These are phyloP conservation scores for Ips nitidus DNA, from an alignment of 1,140 invertebrate species.

Conservation along the genomic window DNA sequence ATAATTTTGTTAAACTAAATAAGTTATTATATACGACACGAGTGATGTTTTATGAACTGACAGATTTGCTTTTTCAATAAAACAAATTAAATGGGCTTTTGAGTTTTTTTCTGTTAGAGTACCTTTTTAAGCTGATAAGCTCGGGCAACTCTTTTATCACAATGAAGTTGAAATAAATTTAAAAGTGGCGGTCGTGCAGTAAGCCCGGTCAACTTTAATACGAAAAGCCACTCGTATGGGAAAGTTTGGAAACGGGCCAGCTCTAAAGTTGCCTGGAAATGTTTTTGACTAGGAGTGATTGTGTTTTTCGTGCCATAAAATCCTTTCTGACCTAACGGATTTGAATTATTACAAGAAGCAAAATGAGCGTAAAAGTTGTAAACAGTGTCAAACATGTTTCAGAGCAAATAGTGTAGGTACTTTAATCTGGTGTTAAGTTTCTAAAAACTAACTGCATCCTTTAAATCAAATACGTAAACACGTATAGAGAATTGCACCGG, in stretches of 20 bases:
- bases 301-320: background rate
- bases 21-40: background rate
- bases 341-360: too few species aligned
- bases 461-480: background rate
- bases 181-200: too few species aligned
- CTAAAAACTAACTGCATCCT: background rate
- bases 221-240: constrained; percentile 1
- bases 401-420: too few species aligned
- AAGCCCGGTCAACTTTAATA: constrained; percentile 1
- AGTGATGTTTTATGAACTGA: constrained; percentile 3
- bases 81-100: background rate
- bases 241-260: background rate
- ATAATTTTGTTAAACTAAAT: constrained; percentile 1
- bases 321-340: too few species aligned
- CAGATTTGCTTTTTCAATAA: constrained; percentile 6
- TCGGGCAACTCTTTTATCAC: too few species aligned
- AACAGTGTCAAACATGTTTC: too few species aligned
- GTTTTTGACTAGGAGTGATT: constrained; percentile 1
- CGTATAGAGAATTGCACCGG: background rate
- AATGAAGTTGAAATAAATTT: too few species aligned
- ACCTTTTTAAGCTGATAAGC: too few species aligned
- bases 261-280: background rate
- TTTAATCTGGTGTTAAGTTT: too few species aligned
- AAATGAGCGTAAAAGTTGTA: too few species aligned
- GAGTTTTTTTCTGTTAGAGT: too few species aligned